Conservation (phyloP, 2,113 vertebrate genomes). For the Polypterus senegalus region DNA sequence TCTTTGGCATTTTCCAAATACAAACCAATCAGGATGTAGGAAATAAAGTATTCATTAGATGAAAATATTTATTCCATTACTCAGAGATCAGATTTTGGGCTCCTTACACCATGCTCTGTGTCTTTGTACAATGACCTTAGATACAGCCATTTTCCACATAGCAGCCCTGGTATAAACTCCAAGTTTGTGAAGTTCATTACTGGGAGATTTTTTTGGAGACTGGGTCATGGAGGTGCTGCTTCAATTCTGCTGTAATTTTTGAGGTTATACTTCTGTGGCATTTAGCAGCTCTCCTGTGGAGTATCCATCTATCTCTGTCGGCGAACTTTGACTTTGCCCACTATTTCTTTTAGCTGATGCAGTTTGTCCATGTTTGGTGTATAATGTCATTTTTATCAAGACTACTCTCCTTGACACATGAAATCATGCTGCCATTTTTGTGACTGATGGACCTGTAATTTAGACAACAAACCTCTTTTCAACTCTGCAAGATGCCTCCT, state of each 20-base stretch:
- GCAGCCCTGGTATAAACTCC: no score
- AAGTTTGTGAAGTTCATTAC: no score
- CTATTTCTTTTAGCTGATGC: slow-evolving; percentile 6
- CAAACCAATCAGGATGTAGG: no score
- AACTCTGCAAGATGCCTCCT: slow-evolving; percentile 10
- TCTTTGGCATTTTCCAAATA: no score
- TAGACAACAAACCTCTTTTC: not conserved
- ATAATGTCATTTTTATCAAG: not conserved
- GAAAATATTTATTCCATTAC: no score
- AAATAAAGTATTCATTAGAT: no score
- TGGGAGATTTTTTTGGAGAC: not conserved
- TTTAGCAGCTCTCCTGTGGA: not conserved
- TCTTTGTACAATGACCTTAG: no score
- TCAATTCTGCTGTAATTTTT: slow-evolving; percentile 5
- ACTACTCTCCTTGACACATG: not conserved
- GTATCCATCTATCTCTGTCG: not conserved
- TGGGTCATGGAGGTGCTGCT: slow-evolving; percentile 5
- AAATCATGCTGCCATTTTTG: not conserved
- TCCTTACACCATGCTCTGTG: no score
- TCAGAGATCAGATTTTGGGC: no score
- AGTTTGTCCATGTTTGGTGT: slow-evolving; percentile 1
- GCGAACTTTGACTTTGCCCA: slow-evolving; percentile 6
- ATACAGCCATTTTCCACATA: no score
- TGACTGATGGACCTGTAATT: not conserved
- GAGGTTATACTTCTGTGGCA: slow-evolving; percentile 4